Conservation (phyloP, 2,113 vertebrate species). For the Myotis lucifugus region DNA sequence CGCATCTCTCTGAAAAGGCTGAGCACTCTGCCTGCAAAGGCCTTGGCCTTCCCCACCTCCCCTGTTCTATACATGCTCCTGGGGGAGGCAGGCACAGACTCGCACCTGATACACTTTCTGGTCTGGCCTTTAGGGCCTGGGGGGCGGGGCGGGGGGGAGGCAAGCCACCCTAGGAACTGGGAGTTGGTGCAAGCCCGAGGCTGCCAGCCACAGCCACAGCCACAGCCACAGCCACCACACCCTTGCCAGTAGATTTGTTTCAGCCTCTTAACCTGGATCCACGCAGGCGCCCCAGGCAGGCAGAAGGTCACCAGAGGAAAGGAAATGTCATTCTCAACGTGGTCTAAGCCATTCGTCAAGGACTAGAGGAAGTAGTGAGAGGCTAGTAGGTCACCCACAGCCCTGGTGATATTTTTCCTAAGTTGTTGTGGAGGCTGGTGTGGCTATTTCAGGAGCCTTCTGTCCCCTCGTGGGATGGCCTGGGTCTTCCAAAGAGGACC, state of each 20-base stretch:
- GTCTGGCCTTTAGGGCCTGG: neutral
- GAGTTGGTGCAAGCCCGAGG: neutral
- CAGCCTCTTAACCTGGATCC: neutral
- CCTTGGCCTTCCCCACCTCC: neutral
- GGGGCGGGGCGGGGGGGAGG: too few relatives aligned
- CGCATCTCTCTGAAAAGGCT: neutral
- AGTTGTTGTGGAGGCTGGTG: neutral
- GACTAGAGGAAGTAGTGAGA: neutral
- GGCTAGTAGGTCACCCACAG: neutral
- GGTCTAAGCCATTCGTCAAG: neutral
- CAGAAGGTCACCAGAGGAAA: neutral
- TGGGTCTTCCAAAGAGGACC: neutral
- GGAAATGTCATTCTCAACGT: neutral
- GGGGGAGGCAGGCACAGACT: rapidly evolving
- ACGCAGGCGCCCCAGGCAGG: rapidly evolving
- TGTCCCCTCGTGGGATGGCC: rapidly evolving
- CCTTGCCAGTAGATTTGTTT: neutral
- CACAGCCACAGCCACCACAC: neutral
- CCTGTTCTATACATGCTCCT: neutral
- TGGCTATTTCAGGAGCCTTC: neutral
- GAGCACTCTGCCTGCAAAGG: neutral
- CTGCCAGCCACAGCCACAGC: neutral
- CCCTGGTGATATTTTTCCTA: neutral
- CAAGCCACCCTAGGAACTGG: neutral
- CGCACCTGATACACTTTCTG: neutral